These are phyloP conservation scores for Uropsilus gracilis DNA, from an alignment of 2,113 vertebrate species.

Conservation along the genomic window DNA sequence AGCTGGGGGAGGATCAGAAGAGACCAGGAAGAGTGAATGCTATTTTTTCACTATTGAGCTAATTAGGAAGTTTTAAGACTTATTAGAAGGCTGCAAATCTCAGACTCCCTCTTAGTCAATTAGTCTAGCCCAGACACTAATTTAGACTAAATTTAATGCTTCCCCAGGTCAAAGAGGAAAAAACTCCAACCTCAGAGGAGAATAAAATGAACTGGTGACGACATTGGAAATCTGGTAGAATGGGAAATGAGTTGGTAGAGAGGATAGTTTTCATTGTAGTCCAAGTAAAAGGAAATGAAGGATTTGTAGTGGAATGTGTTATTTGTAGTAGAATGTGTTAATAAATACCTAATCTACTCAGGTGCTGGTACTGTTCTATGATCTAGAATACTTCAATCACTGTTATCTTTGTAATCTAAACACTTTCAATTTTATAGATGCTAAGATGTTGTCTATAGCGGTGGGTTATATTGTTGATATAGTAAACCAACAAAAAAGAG, in stretches of 20 bases:
- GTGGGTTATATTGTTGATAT: background rate
- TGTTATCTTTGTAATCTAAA: background rate
- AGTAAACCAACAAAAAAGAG: background rate
- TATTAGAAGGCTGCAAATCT: conserved; percentile 50
- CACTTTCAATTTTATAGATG: background rate
- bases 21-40: conserved; percentile 28
- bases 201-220: background rate
- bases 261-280: background rate
- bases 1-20: conserved; percentile 50
- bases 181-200: rapidly evolving
- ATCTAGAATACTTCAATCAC: background rate
- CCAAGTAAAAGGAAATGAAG: background rate
- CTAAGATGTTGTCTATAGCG: background rate
- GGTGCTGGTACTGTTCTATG: background rate
- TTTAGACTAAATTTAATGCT: background rate
- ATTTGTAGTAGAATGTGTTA: background rate
- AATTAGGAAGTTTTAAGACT: conserved; percentile 57
- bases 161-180: background rate
- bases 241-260: background rate
- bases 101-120: background rate
- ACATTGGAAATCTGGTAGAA: background rate
- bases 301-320: background rate
- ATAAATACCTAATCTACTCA: background rate
- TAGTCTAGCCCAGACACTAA: background rate
- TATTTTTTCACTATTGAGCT: conserved; percentile 64